Percentiles rank a stretch among this genome's conserved stretches.
These are phyloP conservation scores for Gila orcuttii DNA, from an alignment of 2,113 vertebrate genomes.

Conservation along the genomic window DNA sequence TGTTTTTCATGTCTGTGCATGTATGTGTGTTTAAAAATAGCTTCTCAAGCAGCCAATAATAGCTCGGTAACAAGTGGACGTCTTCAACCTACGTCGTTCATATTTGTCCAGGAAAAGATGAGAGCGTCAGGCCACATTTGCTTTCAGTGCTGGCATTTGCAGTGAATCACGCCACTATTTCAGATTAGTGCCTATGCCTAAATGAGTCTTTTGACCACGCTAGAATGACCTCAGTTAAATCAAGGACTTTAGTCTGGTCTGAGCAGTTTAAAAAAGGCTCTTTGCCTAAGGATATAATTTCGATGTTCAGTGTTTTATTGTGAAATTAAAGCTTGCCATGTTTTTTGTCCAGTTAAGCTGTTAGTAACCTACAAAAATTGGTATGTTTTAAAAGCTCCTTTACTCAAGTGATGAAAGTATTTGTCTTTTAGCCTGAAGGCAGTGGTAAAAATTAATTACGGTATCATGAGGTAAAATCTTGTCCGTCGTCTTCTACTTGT, in stretches of 20 bases:
- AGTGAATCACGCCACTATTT: slow-evolving; percentile 64
- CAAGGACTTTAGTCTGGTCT: slow-evolving; percentile 17
- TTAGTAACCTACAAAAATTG: neutral
- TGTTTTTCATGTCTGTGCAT: slow-evolving; percentile 17
- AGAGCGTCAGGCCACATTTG: slow-evolving; percentile 13
- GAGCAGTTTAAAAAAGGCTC: neutral
- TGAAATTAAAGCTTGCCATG: neutral
- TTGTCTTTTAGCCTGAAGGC: neutral
- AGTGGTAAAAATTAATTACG: neutral
- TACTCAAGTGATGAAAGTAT: neutral
- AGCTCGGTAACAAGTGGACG: slow-evolving; percentile 56
- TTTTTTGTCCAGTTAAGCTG: slow-evolving; percentile 3
- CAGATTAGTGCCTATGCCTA: slow-evolving; percentile 56
- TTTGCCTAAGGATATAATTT: slow-evolving; percentile 34
- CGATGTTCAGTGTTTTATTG: neutral
- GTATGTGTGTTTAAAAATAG: slow-evolving; percentile 55
- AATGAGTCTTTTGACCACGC: slow-evolving; percentile 42
- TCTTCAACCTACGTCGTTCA: slow-evolving; percentile 56
- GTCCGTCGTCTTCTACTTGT: slow-evolving; percentile 10
- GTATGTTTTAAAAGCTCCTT: neutral
- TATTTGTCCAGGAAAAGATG: slow-evolving; percentile 51
- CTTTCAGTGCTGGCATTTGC: slow-evolving; percentile 27
- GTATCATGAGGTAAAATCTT: neutral
- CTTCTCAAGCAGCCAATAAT: slow-evolving; percentile 63
- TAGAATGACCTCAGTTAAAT: slow-evolving; percentile 49